phyloP scores from a whole-genome alignment of 2,888 invertebrate species.

The Lithophane socia region DNA sequence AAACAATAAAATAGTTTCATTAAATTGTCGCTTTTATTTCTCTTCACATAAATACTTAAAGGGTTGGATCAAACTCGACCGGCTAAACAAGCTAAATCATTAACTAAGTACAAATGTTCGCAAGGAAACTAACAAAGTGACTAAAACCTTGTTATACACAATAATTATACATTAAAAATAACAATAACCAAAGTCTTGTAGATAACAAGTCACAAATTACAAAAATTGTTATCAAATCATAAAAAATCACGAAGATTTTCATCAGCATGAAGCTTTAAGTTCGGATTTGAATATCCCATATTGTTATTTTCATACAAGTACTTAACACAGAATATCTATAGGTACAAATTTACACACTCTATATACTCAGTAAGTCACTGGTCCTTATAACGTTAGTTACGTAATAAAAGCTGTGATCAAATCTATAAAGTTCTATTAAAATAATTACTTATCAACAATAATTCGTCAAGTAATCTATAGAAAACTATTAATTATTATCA shows the following conservation, averaged over 20 bases:
- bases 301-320: conserved; percentile 57
- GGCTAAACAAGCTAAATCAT: conserved; percentile 78
- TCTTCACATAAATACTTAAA: conserved; percentile 88
- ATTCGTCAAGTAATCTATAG: conserved; percentile 72
- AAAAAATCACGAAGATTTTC: conserved; percentile 6
- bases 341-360: conserved; percentile 66
- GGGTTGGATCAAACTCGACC: conserved; percentile 76
- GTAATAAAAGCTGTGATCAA: conserved; percentile 73
- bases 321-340: conserved; percentile 60
- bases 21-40: conserved; percentile 86
- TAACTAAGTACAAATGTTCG: conserved; percentile 83
- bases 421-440: conserved; percentile 58
- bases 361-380: conserved; percentile 63
- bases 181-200: conserved; percentile 68
- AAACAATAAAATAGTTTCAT: conserved; percentile 79
- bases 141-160: conserved; percentile 78
- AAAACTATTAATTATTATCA: conserved; percentile 67
- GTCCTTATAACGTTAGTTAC: conserved; percentile 74
- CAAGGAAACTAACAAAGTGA: conserved; percentile 83
- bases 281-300: conserved; percentile 58
- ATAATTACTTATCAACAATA: conserved; percentile 72
- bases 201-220: conserved; percentile 42
- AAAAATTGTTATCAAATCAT: conserved; percentile 12
- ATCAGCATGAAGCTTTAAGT: conserved; percentile 20
- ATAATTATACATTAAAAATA: conserved; percentile 74